phyloP scores from a whole-genome alignment of 2,113 vertebrate genomes.

The Lampris incognitus region DNA sequence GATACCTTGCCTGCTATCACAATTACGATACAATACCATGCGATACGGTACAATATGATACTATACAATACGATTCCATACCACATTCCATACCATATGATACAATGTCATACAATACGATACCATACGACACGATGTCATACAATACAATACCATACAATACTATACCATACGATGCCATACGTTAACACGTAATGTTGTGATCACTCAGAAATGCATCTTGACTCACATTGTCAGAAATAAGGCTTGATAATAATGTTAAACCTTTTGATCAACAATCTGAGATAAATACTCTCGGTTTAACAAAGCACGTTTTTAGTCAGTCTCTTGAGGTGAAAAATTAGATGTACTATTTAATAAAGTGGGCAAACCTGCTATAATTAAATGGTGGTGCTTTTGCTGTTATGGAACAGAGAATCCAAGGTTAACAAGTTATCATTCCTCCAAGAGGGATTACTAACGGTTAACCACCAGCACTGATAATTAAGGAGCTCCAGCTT shows the following conservation, averaged over 20 bases:
- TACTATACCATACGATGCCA: no score
- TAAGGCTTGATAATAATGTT: no score
- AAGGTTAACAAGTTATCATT: neutral
- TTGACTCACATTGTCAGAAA: no score
- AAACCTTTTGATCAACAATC: neutral
- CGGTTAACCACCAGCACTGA: constrained; percentile 5
- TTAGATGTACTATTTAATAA: constrained; percentile 23
- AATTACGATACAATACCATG: no score
- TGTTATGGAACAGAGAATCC: constrained; percentile 12
- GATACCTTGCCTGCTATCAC: neutral
- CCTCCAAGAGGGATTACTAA: constrained; percentile 19
- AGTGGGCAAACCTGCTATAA: neutral
- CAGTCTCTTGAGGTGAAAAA: neutral
- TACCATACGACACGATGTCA: no score
- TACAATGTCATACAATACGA: no score
- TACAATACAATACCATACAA: no score
- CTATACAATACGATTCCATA: no score
- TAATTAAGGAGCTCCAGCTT: neutral
- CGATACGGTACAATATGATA: no score
- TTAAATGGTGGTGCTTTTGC: neutral
- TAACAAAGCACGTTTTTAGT: neutral
- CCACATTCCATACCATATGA: no score
- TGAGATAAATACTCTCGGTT: neutral
- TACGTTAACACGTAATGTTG: no score
- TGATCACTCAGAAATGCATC: no score